phyloP scores from a whole-genome alignment of 1,140 invertebrate genomes.

The Oscheius sp. region DNA sequence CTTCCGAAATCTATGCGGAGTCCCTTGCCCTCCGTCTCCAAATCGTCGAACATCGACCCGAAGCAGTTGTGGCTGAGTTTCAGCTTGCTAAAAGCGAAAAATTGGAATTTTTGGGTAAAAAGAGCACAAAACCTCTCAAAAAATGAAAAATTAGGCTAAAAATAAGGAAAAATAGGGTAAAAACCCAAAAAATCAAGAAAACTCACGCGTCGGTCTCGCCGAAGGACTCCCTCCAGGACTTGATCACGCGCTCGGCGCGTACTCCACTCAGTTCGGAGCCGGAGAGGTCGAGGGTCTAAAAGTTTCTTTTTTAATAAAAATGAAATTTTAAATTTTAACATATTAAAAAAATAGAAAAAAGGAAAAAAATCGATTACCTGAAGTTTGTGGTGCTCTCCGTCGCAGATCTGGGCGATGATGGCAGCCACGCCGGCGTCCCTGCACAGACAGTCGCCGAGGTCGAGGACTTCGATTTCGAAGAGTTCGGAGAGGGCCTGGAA shows the following conservation, averaged over 20 bases:
- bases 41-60: conserved; percentile 38
- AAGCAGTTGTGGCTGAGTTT: conserved; percentile 45
- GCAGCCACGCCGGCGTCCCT: conserved; percentile 37
- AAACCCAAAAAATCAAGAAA: no score
- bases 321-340: no score
- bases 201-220: neutral
- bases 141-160: neutral
- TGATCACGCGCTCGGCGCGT: conserved; percentile 36
- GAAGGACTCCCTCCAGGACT: conserved; percentile 23
- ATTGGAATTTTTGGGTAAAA: no score
- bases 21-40: conserved; percentile 33
- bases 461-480: conserved; percentile 39
- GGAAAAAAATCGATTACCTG: neutral
- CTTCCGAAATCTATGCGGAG: no score
- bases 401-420: conserved; percentile 24
- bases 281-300: conserved; percentile 40
- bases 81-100: conserved; percentile 28
- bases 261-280: conserved; percentile 46
- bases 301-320: conserved; percentile 5
- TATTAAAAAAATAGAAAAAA: no score
- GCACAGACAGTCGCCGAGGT: conserved; percentile 58
- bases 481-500: conserved; percentile 35
- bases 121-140: no score
- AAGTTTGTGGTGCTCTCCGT: neutral
- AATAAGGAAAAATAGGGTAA: neutral